Conservation (phyloP, 1,140 invertebrate genomes). For the Augochlora pura region DNA sequence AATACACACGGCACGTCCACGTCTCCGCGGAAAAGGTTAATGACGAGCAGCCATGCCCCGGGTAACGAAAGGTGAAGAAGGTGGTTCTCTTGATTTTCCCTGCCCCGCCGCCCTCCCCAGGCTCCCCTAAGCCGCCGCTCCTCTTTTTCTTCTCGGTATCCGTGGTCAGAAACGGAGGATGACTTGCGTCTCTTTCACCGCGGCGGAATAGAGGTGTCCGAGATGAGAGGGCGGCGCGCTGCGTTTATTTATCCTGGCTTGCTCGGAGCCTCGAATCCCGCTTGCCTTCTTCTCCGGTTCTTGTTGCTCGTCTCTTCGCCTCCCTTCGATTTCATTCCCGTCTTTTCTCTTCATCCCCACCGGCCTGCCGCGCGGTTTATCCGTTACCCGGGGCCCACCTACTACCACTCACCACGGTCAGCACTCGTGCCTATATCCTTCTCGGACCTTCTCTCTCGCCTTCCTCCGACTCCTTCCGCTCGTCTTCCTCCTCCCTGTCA, state of each 20-base stretch:
- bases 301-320: constrained; percentile 5
- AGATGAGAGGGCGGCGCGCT: constrained; percentile 78
- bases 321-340: constrained; percentile 20
- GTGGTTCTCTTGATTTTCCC: constrained; percentile 37
- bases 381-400: constrained; percentile 23
- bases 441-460: constrained; percentile 1
- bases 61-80: constrained; percentile 50
- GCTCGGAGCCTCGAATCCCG: constrained; percentile 63
- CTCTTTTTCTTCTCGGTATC: constrained; percentile 31
- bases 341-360: constrained; percentile 18
- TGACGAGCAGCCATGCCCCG: constrained; percentile 44
- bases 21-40: constrained; percentile 44
- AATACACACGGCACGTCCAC: too few relatives aligned
- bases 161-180: constrained; percentile 60
- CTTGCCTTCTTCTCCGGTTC: constrained; percentile 37
- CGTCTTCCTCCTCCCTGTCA: constrained; percentile 59
- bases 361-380: background rate
- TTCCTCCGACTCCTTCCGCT: constrained; percentile 13
- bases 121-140: background rate
- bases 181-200: constrained; percentile 69
- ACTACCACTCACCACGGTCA: constrained; percentile 17
- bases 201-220: constrained; percentile 76
- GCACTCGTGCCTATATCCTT: too few relatives aligned
- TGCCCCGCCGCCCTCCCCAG: constrained; percentile 11
- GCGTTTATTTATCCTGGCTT: constrained; percentile 79